Base-by-base conservation (phyloP, 2,888 invertebrate genomes). In the Clistopyga incitator region DNA sequence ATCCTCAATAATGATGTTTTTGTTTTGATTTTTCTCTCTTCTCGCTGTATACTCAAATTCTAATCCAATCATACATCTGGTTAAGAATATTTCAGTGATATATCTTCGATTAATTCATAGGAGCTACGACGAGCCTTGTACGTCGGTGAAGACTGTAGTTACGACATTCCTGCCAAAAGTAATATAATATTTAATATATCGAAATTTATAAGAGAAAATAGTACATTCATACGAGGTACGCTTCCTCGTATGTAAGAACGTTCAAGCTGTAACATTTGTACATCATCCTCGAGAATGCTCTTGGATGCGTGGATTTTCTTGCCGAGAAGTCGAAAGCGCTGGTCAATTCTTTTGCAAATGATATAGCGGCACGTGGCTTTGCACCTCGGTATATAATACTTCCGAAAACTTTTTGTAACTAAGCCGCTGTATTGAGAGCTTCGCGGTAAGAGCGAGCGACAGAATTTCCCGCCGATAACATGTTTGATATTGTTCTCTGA, bases 111-210 rank as follows among this genome's bases (percentile, higher is more conserved):
- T 20, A 54, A 75, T 68, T 25, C 45, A 65, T 6, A 56, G 54
- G 25, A 64, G 18, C 47, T 38, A 47, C 74, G 68, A 82, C 80
- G 85, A 86, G 86, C 83, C 82, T 75, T 18, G 74, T 84, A 78
- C 82, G 81, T 81, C 75, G 86, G 82, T 84, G 81, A 78, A 81
- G 81, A 86, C 82, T 90, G 89, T 90, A 90, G 89, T 91, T 91
- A 89, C 87, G 87, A 92, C 89, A 92, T 92, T 92, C 92, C 92
- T 92, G 92, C 92, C 92, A 92, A 92, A 92, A 91, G 89, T 91
- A 92, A 90, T 90, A 88, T 90, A 90, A 88, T 90, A 82, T 71
- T 81, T 84, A 86, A 87, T 88, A 89, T 90, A 91, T 89, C 89
- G 85, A 91, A 91, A 90, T 91, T 91, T 89, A 90, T 88, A 85